Conservation (phyloP, 2,113 vertebrate species). For the Beaufortia kweichowensis region DNA sequence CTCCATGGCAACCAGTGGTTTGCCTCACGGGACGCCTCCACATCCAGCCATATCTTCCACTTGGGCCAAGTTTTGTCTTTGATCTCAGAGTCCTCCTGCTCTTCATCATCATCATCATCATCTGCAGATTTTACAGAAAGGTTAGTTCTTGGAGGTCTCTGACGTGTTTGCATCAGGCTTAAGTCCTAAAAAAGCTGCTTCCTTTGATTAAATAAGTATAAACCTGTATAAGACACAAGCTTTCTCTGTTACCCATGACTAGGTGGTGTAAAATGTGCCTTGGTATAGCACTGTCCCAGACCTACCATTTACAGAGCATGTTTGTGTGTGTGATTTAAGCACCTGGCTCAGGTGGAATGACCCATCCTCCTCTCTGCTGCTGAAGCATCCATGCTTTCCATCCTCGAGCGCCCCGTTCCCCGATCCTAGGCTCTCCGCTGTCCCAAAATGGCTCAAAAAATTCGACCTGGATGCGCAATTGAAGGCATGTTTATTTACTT, state of each 20-base stretch:
- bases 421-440: constrained; percentile 85
- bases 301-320: background rate
- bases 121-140: constrained; percentile 46
- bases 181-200: background rate
- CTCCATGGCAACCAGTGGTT: constrained; percentile 93
- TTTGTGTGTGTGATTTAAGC: constrained; percentile 22
- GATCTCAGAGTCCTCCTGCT: constrained; percentile 83
- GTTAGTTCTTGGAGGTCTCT: background rate
- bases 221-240: too few species aligned
- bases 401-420: constrained; percentile 87
- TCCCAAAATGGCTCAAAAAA: constrained; percentile 95
- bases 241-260: too few species aligned
- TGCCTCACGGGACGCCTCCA: constrained; percentile 84
- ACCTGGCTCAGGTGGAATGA: constrained; percentile 75
- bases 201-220: too few species aligned
- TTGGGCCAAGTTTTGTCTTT: constrained; percentile 82
- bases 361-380: constrained; percentile 95
- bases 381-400: constrained; percentile 96
- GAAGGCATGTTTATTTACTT: constrained; percentile 1
- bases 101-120: constrained; percentile 82
- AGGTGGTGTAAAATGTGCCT: too few species aligned
- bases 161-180: background rate
- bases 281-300: background rate
- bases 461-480: constrained; percentile 74
- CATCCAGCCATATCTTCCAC: constrained; percentile 84